Evolutionary conservation across 2,888 invertebrate genomes (phyloP).

Genomic region (Sericinus montela): DNA sequence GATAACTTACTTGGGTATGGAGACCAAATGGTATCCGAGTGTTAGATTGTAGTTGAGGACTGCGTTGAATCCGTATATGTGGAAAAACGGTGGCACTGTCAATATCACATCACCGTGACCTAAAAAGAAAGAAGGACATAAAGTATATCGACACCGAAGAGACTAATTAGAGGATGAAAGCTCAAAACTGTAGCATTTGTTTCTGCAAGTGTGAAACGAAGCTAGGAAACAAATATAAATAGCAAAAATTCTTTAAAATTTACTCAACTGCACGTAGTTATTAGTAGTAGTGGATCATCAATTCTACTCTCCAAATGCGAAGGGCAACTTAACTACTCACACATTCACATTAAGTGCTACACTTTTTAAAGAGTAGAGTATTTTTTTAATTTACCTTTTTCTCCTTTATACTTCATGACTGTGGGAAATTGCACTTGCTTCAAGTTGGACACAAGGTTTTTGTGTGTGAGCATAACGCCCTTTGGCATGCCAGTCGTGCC

Average conservation of each 20-base stretch:
- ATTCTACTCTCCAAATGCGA: too few relatives aligned
- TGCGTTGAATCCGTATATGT: slow-evolving; percentile 87
- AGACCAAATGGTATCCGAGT: slow-evolving; percentile 81
- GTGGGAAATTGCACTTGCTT: slow-evolving; percentile 66
- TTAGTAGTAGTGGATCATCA: too few relatives aligned
- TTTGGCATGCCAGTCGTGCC: slow-evolving; percentile 91
- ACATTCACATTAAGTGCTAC: too few relatives aligned
- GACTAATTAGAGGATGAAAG: too few relatives aligned
- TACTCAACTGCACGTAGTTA: too few relatives aligned
- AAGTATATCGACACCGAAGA: too few relatives aligned
- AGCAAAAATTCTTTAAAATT: too few relatives aligned
- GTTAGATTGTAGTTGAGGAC: slow-evolving; percentile 81
- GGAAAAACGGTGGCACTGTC: slow-evolving; percentile 87
- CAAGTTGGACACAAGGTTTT: slow-evolving; percentile 81
- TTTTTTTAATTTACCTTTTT: slow-evolving; percentile 65
- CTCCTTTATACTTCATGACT: slow-evolving; percentile 61
- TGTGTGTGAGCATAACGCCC: slow-evolving; percentile 87
- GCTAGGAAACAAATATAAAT: too few relatives aligned
- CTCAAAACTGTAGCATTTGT: too few relatives aligned
- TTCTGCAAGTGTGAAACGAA: too few relatives aligned
- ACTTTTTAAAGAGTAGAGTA: too few relatives aligned
- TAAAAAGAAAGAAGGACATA: slow-evolving; percentile 24
- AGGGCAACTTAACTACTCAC: too few relatives aligned
- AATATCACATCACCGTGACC: slow-evolving; percentile 76
- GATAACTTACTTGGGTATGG: slow-evolving; percentile 79